phyloP scores from a whole-genome alignment of 1,140 invertebrate species.

The Pteromalus puparum region DNA sequence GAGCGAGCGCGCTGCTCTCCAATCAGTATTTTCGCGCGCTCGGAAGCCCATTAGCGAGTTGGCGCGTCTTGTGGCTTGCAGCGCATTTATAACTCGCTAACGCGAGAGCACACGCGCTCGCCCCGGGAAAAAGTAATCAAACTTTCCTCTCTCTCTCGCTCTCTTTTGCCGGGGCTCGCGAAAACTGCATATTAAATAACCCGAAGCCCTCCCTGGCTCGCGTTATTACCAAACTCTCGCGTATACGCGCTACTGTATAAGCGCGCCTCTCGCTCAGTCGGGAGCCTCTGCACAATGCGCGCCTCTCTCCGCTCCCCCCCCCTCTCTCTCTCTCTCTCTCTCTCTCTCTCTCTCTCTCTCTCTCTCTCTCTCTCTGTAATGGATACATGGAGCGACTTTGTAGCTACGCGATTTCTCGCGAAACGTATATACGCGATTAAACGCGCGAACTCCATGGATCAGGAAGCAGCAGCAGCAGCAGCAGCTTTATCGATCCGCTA shows the following conservation, averaged over 20 bases:
- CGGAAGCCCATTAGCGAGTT: slow-evolving; percentile 36
- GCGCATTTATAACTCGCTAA: slow-evolving; percentile 14
- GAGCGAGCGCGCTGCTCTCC: neutral
- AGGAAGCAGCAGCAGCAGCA: neutral
- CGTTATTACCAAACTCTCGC: slow-evolving; percentile 39
- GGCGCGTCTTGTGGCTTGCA: neutral
- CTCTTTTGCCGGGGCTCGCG: slow-evolving; percentile 11
- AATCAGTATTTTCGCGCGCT: slow-evolving; percentile 1
- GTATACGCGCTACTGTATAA: neutral
- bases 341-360: neutral
- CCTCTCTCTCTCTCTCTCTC: neutral
- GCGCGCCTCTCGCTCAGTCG: no score
- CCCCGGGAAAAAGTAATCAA: slow-evolving; percentile 42
- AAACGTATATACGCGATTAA: slow-evolving; percentile 43
- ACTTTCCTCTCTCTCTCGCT: slow-evolving; percentile 4
- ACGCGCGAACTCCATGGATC: slow-evolving; percentile 21
- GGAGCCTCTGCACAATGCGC: neutral
- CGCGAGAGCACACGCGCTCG: slow-evolving; percentile 3
- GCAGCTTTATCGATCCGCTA: slow-evolving; percentile 59
- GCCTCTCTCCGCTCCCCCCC: neutral
- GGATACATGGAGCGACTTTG: neutral
- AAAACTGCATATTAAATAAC: slow-evolving; percentile 48
- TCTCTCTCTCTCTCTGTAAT: neutral
- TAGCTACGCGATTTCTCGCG: slow-evolving; percentile 6
- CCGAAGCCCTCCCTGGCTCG: neutral